Evolutionary conservation across 2,113 vertebrate genomes (phyloP), one percentile per base, ranked within the genome.

Genomic region (Neogobius melanostomus): DNA sequence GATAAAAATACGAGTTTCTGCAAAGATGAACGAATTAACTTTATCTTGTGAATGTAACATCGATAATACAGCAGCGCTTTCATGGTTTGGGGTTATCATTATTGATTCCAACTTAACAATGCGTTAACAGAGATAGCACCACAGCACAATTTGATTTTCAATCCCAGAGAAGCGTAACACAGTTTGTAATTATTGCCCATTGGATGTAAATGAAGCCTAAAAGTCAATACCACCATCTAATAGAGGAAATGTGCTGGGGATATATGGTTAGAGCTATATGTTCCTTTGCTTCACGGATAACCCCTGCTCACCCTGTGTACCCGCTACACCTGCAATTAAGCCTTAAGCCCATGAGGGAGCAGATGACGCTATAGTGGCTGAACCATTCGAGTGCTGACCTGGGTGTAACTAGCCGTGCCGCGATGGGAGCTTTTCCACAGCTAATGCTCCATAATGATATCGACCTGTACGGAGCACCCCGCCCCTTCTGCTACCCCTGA

Each of bases 361-460:
- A 83, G 83, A 80, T 72, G 79, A 77, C 80, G 87, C 77, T 80
- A 90, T 81, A 68, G 66, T 54, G 28, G 75, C 81, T 85, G 81
- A 82, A 81, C 83, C 81, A 85, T 82, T 79, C 83, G 74, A 77
- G 43, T 44, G 52, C 81, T 87, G 84, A 91, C 88, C 90, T 85
- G 76, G 16, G 81, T 68, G 81, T 68, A 64, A 81, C 71, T 68
- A 44, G 74, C 77, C 21, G 11, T 28, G 10, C 68, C 17, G 66
- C 85, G 6, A 17, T 66, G 86, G 74, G 84, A 82, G 84, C 76
- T 69, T 75, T 65, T 44, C 1, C 36, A 60, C 78, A 74, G 49
- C 81, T 88, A 87, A 91, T 86, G 88, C 84, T 81, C 86, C 84
- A 89, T 91, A 86, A 92, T 74, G 83, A 88, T 83, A 87, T 87